phyloP scores from a whole-genome alignment of 2,888 invertebrate genomes.

The Antheraea assamensis region DNA sequence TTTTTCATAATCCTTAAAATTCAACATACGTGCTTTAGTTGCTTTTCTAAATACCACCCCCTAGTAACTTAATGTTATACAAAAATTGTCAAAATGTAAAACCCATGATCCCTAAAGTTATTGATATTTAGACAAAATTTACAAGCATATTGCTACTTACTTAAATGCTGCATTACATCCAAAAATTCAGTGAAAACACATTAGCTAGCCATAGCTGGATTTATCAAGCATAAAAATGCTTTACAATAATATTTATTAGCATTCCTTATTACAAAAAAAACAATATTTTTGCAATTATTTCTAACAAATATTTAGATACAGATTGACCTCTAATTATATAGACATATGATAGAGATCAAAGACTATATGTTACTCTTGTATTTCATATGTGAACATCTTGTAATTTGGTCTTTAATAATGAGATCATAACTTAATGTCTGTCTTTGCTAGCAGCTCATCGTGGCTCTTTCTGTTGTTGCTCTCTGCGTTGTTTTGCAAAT shows the following conservation, averaged over 20 bases:
- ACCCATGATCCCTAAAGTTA: background rate
- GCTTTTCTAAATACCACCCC: background rate
- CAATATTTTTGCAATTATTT: background rate
- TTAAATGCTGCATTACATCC: background rate
- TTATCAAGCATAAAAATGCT: background rate
- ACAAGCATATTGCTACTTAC: background rate
- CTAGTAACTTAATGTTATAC: background rate
- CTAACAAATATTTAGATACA: background rate
- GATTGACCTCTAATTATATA: conserved; percentile 2
- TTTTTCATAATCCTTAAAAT: background rate
- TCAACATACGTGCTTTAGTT: background rate
- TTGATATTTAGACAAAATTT: background rate
- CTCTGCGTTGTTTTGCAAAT: conserved; percentile 78
- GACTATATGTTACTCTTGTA: background rate
- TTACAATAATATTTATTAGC: background rate
- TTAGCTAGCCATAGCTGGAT: background rate
- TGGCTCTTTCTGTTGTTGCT: conserved; percentile 74
- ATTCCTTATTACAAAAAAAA: background rate
- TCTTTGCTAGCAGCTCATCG: conserved; percentile 51
- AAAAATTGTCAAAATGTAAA: background rate
- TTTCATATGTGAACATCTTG: conserved; percentile 29
- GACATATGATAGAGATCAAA: background rate
- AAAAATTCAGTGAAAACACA: background rate
- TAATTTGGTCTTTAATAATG: conserved; percentile 52
- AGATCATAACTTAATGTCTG: conserved; percentile 55